These are phyloP conservation scores for Glareola pratincola DNA, from an alignment of 2,113 vertebrate species.

Conservation along the genomic window DNA sequence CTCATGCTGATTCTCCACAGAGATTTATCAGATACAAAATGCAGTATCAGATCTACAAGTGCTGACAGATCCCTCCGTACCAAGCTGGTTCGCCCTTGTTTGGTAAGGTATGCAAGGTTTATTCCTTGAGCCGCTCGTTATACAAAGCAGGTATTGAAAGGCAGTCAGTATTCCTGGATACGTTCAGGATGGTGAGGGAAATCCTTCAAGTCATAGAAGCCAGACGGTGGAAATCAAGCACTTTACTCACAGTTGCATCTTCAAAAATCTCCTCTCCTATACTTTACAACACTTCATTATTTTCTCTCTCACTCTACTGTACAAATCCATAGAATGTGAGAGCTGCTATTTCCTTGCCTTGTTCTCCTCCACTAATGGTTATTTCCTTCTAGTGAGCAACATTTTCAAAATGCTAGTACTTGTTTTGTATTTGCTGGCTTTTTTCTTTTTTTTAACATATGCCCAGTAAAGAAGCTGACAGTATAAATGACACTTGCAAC, in stretches of 20 bases:
- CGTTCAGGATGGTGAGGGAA: background rate
- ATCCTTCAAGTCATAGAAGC: background rate
- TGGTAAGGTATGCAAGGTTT: background rate
- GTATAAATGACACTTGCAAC: conserved; percentile 9
- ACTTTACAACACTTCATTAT: background rate
- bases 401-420: background rate
- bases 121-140: background rate
- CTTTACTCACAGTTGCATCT: background rate
- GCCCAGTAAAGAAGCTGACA: background rate
- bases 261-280: background rate
- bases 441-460: background rate
- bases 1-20: background rate
- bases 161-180: background rate
- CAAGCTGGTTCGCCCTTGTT: background rate
- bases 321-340: background rate
- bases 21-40: background rate
- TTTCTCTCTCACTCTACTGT: background rate
- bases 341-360: background rate
- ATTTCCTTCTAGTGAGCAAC: background rate
- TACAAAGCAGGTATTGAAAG: background rate
- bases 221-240: background rate
- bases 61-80: background rate
- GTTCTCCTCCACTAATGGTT: background rate
- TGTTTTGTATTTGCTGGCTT: background rate
- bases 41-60: background rate